phyloP scores from a whole-genome alignment of 2,797 vertebrate genomes.

The Avahi laniger region DNA sequence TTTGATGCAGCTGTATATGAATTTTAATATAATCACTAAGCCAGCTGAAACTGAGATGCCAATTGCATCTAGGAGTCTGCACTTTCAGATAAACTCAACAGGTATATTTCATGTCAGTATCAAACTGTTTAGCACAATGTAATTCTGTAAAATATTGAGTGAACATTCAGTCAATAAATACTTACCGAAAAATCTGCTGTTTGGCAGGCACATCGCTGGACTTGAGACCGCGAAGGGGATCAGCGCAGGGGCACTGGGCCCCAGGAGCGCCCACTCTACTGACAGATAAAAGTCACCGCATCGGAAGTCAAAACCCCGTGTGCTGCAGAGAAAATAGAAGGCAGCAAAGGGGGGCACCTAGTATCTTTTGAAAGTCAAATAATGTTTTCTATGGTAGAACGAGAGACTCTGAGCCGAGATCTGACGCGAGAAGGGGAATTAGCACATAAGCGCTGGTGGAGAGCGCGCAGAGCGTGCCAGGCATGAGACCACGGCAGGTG shows the following conservation, averaged over 20 bases:
- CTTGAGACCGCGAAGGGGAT: neutral
- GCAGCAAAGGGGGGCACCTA: rapidly evolving
- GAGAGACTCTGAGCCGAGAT: too few species aligned
- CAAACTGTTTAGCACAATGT: neutral
- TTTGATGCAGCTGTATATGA: neutral
- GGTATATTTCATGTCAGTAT: neutral
- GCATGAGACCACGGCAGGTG: rapidly evolving
- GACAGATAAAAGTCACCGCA: rapidly evolving
- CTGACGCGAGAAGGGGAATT: rapidly evolving
- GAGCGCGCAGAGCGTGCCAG: rapidly evolving
- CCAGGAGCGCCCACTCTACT: rapidly evolving
- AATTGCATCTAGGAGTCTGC: too few species aligned
- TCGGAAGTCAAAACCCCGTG: neutral
- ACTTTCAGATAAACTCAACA: neutral
- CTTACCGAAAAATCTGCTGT: neutral
- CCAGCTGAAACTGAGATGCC: neutral
- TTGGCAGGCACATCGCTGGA: rapidly evolving
- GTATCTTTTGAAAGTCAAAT: neutral
- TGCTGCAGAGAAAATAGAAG: neutral
- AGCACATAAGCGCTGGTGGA: rapidly evolving
- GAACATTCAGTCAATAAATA: neutral
- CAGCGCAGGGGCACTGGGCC: too few species aligned
- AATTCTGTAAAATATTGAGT: neutral
- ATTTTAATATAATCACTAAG: neutral
- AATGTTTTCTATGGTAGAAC: rapidly evolving